Base-by-base conservation (phyloP, 2,797 vertebrate genomes). In the Diceros bicornis region DNA sequence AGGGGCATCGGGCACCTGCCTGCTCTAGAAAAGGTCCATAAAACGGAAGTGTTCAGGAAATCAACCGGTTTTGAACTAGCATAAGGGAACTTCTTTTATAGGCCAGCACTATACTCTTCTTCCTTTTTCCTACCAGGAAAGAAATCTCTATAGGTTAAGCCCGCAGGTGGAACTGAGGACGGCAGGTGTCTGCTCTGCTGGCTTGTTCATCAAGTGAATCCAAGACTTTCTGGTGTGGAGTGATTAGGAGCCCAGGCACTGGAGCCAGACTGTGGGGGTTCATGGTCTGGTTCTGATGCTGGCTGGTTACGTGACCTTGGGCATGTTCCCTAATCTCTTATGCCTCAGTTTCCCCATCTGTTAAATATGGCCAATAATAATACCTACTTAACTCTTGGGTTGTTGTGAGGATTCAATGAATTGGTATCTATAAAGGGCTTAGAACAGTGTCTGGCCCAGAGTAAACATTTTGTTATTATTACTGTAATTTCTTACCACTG, bases 221-320 rank as follows among this genome's bases (percentile, higher is more conserved):
- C 27, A 44, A 52, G 37, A 2, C 29, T 34, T 34, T 52, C 29
- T 57, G 32, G 68, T 12, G 7, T 27, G 41, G 79, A 91, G 20
- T 37, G 6, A 12, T 23, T 25, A 21, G 10, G 27, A 41, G 34
- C 71, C n/a, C 20, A 2, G 17, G 29, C 0, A 0, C 21, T 11
- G 6, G 18, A 62, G 66, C 55, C 8, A 4, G 18, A 29, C 47
- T 23, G 4, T 50, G 21, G n/a, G n/a, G 32, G 16, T n/a, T 61
- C 50, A 32, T 1, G 3, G 9, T 34, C 61, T 47, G 50, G 32
- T 47, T 86, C 81, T 23, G 37, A 13, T 14, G 9, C 18, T 57
- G 52, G 21, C 32, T 86, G 62, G 12, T 69, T 72, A 5, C 16
- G 2, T 59, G 44, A 55, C 27, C 44, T 21, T 69, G 47, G 89